Percentiles rank a stretch among this genome's conserved stretches.
Evolutionary conservation across 2,888 invertebrate genomes (phyloP).

Genomic region (Drosophila anomalata): DNA sequence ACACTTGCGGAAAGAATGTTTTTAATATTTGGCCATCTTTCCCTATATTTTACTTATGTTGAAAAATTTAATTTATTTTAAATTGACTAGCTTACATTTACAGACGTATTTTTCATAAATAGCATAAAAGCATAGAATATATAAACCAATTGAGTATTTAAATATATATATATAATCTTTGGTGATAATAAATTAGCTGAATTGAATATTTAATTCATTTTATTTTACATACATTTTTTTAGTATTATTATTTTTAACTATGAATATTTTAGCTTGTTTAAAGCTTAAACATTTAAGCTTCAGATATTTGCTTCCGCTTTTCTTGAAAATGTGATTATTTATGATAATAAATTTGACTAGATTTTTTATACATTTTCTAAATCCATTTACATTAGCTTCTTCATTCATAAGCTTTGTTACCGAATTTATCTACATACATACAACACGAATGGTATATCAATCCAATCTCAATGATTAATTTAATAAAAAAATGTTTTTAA

Average conservation of each 20-base stretch:
- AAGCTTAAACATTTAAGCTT: background rate
- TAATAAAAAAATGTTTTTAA: background rate
- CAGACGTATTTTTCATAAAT: conserved; percentile 13
- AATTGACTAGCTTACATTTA: conserved; percentile 46
- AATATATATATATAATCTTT: background rate
- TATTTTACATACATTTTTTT: conserved; percentile 14
- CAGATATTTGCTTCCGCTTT: background rate
- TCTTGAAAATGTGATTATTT: conserved; percentile 7
- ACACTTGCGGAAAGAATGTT: conserved; percentile 44
- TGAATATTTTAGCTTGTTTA: background rate
- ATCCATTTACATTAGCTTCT: conserved; percentile 18
- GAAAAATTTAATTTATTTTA: conserved; percentile 40
- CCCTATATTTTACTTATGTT: conserved; percentile 5
- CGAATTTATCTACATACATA: conserved; percentile 18
- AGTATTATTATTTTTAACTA: background rate
- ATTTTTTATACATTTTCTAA: conserved; percentile 37
- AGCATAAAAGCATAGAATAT: conserved; percentile 14
- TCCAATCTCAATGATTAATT: conserved; percentile 2
- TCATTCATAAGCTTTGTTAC: background rate
- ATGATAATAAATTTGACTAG: conserved; percentile 5
- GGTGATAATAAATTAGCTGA: background rate
- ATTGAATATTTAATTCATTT: background rate
- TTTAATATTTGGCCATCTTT: conserved; percentile 31
- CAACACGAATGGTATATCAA: background rate
- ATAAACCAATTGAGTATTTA: conserved; percentile 24